Percentiles rank a stretch among this genome's conserved stretches.
These are phyloP conservation scores for Neomorphus geoffroyi DNA, from an alignment of 2,797 vertebrate genomes.

Conservation along the genomic window DNA sequence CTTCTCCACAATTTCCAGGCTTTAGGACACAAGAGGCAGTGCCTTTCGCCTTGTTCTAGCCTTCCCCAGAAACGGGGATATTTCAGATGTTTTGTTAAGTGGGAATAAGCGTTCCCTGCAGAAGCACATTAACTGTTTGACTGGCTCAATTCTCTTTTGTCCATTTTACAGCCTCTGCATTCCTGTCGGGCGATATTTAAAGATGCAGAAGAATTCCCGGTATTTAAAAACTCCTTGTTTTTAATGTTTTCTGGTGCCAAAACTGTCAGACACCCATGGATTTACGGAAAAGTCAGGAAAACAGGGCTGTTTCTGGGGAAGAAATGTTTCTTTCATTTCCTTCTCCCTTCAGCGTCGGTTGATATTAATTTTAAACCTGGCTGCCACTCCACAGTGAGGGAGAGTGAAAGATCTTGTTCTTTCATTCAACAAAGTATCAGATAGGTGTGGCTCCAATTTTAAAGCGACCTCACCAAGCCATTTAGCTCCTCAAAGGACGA, in stretches of 20 bases:
- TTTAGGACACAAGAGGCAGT: neutral
- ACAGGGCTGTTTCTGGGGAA: conserved; percentile 32
- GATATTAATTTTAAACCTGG: conserved; percentile 53
- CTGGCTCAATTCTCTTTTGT: conserved; percentile 26
- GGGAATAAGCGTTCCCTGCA: neutral
- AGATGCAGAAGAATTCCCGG: conserved; percentile 30
- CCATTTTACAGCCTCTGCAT: neutral
- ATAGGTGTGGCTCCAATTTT: conserved; percentile 13
- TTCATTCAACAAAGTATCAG: conserved; percentile 26
- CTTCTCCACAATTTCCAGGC: neutral
- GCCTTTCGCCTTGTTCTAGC: conserved; percentile 16
- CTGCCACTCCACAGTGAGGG: neutral
- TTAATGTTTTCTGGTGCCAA: conserved; percentile 50
- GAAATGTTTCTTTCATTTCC: conserved; percentile 65
- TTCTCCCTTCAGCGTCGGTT: neutral
- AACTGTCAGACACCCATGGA: conserved; percentile 30
- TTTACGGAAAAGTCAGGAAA: conserved; percentile 51
- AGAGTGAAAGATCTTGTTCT: conserved; percentile 37
- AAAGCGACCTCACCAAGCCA: neutral
- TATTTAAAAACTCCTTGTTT: conserved; percentile 44
- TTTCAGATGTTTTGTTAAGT: conserved; percentile 14
- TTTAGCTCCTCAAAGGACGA: conserved; percentile 2
- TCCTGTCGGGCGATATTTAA: conserved; percentile 21
- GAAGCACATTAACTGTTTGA: neutral
- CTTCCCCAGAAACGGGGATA: neutral